These are phyloP conservation scores for Macropodus opercularis DNA, from an alignment of 2,797 vertebrate genomes.

Conservation along the genomic window DNA sequence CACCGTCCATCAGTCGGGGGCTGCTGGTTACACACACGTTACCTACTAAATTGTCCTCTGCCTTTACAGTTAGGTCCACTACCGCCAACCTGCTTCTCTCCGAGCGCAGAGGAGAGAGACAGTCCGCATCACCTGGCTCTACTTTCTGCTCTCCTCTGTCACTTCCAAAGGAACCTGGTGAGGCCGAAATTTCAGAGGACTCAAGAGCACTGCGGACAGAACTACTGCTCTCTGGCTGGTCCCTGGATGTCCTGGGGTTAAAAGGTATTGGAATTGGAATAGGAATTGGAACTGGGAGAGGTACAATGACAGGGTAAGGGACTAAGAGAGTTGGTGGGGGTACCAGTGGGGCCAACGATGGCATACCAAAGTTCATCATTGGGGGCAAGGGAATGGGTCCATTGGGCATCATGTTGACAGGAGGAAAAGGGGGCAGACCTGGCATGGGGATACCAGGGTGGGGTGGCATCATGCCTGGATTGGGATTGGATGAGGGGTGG, in stretches of 20 bases:
- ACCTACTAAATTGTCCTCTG: conserved; percentile 83
- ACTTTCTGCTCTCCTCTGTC: conserved; percentile 85
- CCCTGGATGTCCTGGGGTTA: conserved; percentile 88
- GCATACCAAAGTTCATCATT: conserved; percentile 97
- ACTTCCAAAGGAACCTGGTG: conserved; percentile 76
- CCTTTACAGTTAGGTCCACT: conserved; percentile 91
- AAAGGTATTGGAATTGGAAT: conserved; percentile 96
- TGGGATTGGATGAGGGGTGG: conserved; percentile 89
- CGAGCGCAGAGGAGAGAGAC: conserved; percentile 81
- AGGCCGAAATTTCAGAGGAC: conserved; percentile 83
- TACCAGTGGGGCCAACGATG: conserved; percentile 95
- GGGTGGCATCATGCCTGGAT: conserved; percentile 89
- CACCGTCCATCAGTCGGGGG: conserved; percentile 87
- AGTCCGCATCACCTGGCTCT: conserved; percentile 82
- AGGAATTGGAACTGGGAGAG: conserved; percentile 95
- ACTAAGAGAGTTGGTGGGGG: conserved; percentile 97
- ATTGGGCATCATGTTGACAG: conserved; percentile 95
- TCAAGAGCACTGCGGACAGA: conserved; percentile 86
- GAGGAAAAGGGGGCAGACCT: conserved; percentile 88
- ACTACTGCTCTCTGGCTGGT: conserved; percentile 87
- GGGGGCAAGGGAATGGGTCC: conserved; percentile 93
- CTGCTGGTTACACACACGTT: conserved; percentile 78
- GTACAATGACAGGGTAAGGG: conserved; percentile 98
- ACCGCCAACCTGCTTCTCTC: conserved; percentile 84
- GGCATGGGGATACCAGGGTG: conserved; percentile 89